Conservation (phyloP, 1,140 invertebrate species). For the Nilaparvata lugens region DNA sequence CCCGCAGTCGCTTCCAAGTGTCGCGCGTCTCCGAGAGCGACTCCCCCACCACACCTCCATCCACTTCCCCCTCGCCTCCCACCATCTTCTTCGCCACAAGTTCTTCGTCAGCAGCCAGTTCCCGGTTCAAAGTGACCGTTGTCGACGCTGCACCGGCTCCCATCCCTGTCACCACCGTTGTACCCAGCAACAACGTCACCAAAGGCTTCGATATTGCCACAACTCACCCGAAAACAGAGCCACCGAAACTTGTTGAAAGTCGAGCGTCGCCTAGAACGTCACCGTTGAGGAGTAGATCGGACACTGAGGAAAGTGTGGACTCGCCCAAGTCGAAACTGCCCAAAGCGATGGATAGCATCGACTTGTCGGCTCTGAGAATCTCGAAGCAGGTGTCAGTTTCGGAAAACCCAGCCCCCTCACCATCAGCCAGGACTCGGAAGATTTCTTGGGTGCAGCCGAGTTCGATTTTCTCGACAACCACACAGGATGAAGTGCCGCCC, state of each 20-base stretch:
- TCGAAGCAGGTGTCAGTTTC: conserved; percentile 7
- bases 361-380: conserved; percentile 9
- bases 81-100: conserved; percentile 16
- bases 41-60: conserved; percentile 19
- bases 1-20: conserved; percentile 46
- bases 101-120: conserved; percentile 12
- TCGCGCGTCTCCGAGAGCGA: conserved; percentile 43
- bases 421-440: conserved; percentile 16
- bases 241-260: background rate
- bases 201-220: conserved; percentile 16
- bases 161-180: conserved; percentile 10
- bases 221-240: background rate
- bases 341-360: conserved; percentile 16
- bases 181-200: conserved; percentile 19
- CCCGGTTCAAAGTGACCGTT: conserved; percentile 24
- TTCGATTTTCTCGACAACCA: conserved; percentile 5
- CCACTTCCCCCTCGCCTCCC: conserved; percentile 16
- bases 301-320: conserved; percentile 18
- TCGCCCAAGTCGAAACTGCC: conserved; percentile 13
- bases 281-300: background rate
- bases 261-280: too few species aligned
- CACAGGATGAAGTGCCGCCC: conserved; percentile 13
- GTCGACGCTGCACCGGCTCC: conserved; percentile 11
- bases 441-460: conserved; percentile 20
- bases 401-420: conserved; percentile 5